Percentiles rank a stretch among this genome's conserved stretches.
These are phyloP conservation scores for Cecropterus lyciades DNA, from an alignment of 1,140 invertebrate species.

Conservation along the genomic window DNA sequence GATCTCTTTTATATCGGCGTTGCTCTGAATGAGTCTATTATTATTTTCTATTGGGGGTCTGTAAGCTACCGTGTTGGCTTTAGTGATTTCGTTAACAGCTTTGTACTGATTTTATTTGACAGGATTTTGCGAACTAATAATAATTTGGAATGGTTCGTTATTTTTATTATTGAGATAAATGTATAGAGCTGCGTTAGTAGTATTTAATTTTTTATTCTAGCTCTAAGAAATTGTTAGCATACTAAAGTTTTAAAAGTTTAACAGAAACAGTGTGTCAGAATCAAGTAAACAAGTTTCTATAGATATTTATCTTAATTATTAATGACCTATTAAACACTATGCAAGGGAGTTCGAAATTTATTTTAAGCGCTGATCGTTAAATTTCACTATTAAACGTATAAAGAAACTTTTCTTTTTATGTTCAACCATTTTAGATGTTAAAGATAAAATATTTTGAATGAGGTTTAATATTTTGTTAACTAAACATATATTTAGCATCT, in stretches of 20 bases:
- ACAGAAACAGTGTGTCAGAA: not conserved
- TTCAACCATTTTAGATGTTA: slow-evolving; percentile 16
- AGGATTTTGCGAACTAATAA: slow-evolving; percentile 25
- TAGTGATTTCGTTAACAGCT: slow-evolving; percentile 36
- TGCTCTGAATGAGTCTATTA: slow-evolving; percentile 27
- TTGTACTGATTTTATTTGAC: slow-evolving; percentile 30
- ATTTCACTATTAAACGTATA: slow-evolving; percentile 24
- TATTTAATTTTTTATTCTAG: too few relatives aligned
- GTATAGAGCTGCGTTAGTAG: not conserved
- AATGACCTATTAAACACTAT: not conserved
- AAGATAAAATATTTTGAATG: slow-evolving; percentile 16
- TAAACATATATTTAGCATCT: not conserved
- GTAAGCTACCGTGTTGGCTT: slow-evolving; percentile 35
- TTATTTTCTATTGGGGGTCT: slow-evolving; percentile 32
- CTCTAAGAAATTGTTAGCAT: not conserved
- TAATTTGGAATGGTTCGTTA: slow-evolving; percentile 6
- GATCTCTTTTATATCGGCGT: slow-evolving; percentile 34
- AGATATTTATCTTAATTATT: slow-evolving; percentile 17
- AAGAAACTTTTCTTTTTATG: slow-evolving; percentile 22
- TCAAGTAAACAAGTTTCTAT: not conserved
- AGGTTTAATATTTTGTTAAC: not conserved
- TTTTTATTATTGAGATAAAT: not conserved
- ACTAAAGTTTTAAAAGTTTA: not conserved
- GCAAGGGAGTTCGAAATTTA: slow-evolving; percentile 5
- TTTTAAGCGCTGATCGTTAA: slow-evolving; percentile 26